Evolutionary conservation across 37 sponge, comb jelly and placozoan genomes (phyloP).

Genomic region (Haliclona indistincta): DNA sequence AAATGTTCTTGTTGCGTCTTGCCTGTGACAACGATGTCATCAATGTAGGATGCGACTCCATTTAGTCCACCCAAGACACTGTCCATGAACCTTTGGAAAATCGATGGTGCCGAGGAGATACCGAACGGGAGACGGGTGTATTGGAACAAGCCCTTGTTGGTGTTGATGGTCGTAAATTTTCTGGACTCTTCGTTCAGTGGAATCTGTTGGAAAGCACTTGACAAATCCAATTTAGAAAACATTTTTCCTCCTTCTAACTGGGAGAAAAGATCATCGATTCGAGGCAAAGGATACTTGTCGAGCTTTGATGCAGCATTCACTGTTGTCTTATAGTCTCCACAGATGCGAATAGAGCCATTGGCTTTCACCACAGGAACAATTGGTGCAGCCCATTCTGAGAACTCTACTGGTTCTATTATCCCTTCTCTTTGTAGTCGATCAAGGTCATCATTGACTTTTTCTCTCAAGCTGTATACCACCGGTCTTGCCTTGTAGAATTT

Average conservation of each 20-base stretch:
- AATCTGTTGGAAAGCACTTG: constrained; percentile 25
- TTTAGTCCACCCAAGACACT: neutral
- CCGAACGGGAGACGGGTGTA: constrained; percentile 2
- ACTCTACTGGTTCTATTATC: constrained; percentile 27
- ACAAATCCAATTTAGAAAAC: constrained; percentile 18
- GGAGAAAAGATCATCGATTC: constrained; percentile 50
- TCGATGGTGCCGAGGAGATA: constrained; percentile 16
- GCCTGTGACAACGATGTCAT: no score
- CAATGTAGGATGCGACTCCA: neutral
- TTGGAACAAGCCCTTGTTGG: constrained; percentile 1
- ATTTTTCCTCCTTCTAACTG: constrained; percentile 18
- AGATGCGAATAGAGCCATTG: constrained; percentile 32
- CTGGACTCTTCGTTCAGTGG: neutral
- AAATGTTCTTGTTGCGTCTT: no score
- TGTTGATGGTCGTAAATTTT: constrained; percentile 14
- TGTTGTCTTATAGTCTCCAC: constrained; percentile 50
- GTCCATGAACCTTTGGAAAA: constrained; percentile 17
- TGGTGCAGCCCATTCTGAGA: constrained; percentile 61
- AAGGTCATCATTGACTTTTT: constrained; percentile 12
- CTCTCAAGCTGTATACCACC: constrained; percentile 8
- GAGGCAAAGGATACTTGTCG: constrained; percentile 41
- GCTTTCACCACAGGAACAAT: constrained; percentile 52
- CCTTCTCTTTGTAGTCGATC: constrained; percentile 8
- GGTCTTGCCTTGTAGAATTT: constrained; percentile 4
- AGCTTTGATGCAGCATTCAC: constrained; percentile 16